phyloP scores from a whole-genome alignment of 2,888 invertebrate species.

The Thecophora atra region DNA sequence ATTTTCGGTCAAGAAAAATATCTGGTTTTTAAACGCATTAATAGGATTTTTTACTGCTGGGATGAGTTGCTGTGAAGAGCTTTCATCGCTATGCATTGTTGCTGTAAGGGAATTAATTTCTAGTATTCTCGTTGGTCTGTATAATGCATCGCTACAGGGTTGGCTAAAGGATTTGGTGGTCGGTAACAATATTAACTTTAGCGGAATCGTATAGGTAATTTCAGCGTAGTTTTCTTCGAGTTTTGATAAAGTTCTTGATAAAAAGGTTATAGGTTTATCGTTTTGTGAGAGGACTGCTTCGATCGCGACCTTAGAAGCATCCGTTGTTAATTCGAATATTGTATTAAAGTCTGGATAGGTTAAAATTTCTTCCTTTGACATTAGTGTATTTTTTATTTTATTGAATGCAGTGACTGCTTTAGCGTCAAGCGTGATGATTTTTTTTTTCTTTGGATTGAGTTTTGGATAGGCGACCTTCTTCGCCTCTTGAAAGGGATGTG shows the following conservation, averaged over 20 bases:
- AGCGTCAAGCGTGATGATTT: background rate
- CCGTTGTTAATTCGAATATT: background rate
- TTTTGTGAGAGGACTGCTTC: conserved; percentile 10
- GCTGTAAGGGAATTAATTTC: no score
- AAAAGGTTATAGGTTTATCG: conserved; percentile 12
- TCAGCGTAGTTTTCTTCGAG: no score
- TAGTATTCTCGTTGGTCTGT: no score
- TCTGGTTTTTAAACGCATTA: no score
- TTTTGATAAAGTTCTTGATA: conserved; percentile 22
- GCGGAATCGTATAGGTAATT: conserved; percentile 11
- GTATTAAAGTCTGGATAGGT: background rate
- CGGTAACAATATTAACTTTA: conserved; percentile 4
- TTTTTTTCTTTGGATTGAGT: background rate
- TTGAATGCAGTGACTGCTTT: background rate
- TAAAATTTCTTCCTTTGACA: background rate
- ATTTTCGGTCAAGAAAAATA: no score
- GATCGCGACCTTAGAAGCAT: background rate
- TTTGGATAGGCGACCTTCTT: background rate
- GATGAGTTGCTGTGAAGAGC: no score
- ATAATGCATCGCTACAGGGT: no score
- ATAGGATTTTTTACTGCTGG: no score
- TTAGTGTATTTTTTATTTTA: conserved; percentile 9
- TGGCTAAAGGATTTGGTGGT: background rate
- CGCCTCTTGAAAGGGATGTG: background rate
- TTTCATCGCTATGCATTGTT: no score